A percentile compares a stretch with the other conserved stretches of the same genome.
These are phyloP conservation scores for Drosophila hydei DNA, from an alignment of 1,140 invertebrate genomes.

Conservation along the genomic window DNA sequence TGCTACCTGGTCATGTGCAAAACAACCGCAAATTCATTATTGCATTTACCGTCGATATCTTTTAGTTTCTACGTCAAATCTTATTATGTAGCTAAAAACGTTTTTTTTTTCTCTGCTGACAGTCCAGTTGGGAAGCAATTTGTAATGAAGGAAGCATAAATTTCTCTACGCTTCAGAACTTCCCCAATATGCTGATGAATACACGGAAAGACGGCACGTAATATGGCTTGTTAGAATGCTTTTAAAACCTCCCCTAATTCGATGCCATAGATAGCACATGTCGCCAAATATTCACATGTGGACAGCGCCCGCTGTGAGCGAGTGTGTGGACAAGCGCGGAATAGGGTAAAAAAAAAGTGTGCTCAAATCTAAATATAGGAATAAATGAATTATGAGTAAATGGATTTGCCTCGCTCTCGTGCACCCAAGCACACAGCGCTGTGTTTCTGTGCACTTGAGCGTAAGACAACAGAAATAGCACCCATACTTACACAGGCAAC, in stretches of 20 bases:
- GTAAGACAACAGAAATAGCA: conserved; percentile 72
- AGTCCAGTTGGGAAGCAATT: too few species aligned
- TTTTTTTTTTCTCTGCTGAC: conserved; percentile 1
- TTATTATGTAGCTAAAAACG: conserved; percentile 25
- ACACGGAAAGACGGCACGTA: too few species aligned
- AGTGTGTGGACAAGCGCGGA: conserved; percentile 13
- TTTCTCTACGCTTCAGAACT: too few species aligned
- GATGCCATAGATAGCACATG: background rate
- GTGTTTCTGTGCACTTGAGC: conserved; percentile 64
- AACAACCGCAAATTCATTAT: conserved; percentile 37
- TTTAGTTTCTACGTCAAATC: conserved; percentile 15
- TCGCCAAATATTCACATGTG: conserved; percentile 39
- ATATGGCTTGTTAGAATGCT: background rate
- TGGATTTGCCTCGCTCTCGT: conserved; percentile 67
- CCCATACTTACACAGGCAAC: conserved; percentile 11
- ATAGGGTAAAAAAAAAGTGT: conserved; percentile 22
- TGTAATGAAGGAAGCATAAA: too few species aligned
- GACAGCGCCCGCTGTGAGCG: conserved; percentile 13
- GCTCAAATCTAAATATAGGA: conserved; percentile 74
- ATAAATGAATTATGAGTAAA: conserved; percentile 81
- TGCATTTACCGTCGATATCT: conserved; percentile 38
- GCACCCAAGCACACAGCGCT: conserved; percentile 53
- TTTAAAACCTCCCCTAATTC: conserved; percentile 3
- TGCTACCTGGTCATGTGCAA: conserved; percentile 23
- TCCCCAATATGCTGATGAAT: too few species aligned